Conservation (phyloP, 2,797 vertebrate genomes). For the Tamandua tetradactyla region DNA sequence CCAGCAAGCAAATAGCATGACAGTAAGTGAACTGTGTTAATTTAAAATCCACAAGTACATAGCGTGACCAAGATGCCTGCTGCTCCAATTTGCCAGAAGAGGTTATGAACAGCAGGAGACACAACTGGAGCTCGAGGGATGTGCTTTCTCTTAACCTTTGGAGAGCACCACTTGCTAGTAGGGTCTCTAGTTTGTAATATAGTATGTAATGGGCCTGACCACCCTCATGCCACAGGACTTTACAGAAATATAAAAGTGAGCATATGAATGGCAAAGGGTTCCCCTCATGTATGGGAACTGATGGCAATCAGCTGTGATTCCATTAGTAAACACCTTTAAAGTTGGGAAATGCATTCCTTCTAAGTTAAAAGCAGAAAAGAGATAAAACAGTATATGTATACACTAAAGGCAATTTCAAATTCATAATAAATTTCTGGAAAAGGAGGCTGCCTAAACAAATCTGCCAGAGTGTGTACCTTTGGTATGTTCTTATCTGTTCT, state of each 20-base stretch:
- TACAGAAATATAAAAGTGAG: not conserved
- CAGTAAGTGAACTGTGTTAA: slow-evolving; percentile 79
- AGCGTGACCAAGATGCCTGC: slow-evolving; percentile 78
- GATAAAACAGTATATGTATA: not conserved
- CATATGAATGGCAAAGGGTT: not conserved
- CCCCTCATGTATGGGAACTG: not conserved
- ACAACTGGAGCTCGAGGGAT: slow-evolving; percentile 77
- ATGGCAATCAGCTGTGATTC: not conserved
- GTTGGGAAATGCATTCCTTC: not conserved
- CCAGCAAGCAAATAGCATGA: slow-evolving; percentile 36
- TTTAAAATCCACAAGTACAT: slow-evolving; percentile 79
- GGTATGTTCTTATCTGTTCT: not conserved
- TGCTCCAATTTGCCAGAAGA: slow-evolving; percentile 81
- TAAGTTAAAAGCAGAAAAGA: not conserved
- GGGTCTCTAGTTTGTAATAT: not conserved
- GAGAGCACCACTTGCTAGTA: slow-evolving; percentile 54
- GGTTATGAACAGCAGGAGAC: slow-evolving; percentile 78
- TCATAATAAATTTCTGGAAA: not conserved
- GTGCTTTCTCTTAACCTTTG: slow-evolving; percentile 69
- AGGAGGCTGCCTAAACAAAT: not conserved
- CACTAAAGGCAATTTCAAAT: not conserved
- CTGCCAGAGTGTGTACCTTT: not conserved
- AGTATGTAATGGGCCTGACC: not conserved
- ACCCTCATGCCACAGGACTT: not conserved
- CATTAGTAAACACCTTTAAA: not conserved